Evolutionary conservation across 1,140 invertebrate genomes (phyloP), one percentile per base, ranked within the genome.

Genomic region (Drosophila littoralis): DNA sequence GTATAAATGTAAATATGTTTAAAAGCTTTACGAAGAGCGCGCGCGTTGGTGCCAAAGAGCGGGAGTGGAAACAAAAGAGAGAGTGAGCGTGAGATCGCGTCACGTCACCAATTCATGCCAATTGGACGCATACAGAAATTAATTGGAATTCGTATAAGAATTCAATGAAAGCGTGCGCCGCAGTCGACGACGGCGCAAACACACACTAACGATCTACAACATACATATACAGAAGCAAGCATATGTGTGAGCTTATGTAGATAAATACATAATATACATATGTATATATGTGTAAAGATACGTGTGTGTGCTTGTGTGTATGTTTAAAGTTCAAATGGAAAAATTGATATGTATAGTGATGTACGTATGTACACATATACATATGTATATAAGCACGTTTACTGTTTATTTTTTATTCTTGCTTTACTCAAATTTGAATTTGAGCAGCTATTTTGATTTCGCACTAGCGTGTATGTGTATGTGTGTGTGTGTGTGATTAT

Each of bases 91-190:
- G 64, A 68, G 83, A 90, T 84, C 84, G 78, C 84, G 81, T 85
- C 81, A 85, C 81, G 84, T 89, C 84, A 89, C 83, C 84, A 89
- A 89, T 89, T 85, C 84, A 89, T 89, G 84, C 84, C 84, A 89
- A 89, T 89, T 89, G 85, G 81, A 84, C 75, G 85, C 79, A 85
- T 81, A 86, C 79, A 84, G 64, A 80, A 77, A 79, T 89, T 89
- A 89, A 89, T 90, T 89, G 84, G 85, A 89, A 89, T 89, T 89
- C 85, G 80, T 90, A 89, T 89, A 76, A 81, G 84, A 84, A 89
- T 89, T 89, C 84, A 89, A 89, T 89, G 84, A 84, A 89, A 89
- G 76, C 72, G 67, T 72, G 66, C 60, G 54, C 66, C 58, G 71
- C 72, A 72, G 63, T 72, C 55, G 22, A 28, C 22, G 22, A 28